A percentile compares a stretch with the other conserved stretches of the same genome.
phyloP scores from a whole-genome alignment of 2,888 invertebrate genomes.

The Oasisia sp. region DNA sequence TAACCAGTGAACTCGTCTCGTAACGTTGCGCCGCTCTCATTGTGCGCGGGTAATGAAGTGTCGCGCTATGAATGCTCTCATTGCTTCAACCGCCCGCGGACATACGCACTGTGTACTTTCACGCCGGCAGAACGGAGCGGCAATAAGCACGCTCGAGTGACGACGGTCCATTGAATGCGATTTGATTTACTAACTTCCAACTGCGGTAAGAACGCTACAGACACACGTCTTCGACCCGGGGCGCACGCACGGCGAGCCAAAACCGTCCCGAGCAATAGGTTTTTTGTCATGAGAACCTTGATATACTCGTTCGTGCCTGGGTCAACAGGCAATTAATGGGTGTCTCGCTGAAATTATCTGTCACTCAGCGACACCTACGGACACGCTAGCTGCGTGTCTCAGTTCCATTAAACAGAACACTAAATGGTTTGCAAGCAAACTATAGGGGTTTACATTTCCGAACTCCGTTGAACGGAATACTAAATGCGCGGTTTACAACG shows the following conservation, averaged over 20 bases:
- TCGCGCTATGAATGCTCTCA: background rate
- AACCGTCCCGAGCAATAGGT: background rate
- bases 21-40: slow-evolving; percentile 7
- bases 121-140: background rate
- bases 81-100: slow-evolving; percentile 13
- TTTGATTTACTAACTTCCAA: slow-evolving; percentile 3
- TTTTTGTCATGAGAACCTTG: background rate
- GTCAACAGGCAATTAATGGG: slow-evolving; percentile 8
- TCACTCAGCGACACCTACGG: background rate
- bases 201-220: background rate
- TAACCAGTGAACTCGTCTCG: slow-evolving; percentile 17
- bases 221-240: background rate
- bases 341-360: slow-evolving; percentile 12
- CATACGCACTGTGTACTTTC: background rate
- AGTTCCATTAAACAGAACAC: slow-evolving; percentile 8
- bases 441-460: background rate
- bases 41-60: slow-evolving; percentile 17
- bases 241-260: background rate
- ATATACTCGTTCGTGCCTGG: background rate
- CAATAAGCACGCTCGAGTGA: background rate
- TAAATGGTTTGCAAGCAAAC: slow-evolving; percentile 8
- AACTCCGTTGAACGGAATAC: background rate
- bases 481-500: slow-evolving; percentile 1
- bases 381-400: slow-evolving; percentile 5
- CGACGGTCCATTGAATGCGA: background rate